Evolutionary conservation across 2,888 invertebrate species (phyloP).

Genomic region (Mycogona germanica): DNA sequence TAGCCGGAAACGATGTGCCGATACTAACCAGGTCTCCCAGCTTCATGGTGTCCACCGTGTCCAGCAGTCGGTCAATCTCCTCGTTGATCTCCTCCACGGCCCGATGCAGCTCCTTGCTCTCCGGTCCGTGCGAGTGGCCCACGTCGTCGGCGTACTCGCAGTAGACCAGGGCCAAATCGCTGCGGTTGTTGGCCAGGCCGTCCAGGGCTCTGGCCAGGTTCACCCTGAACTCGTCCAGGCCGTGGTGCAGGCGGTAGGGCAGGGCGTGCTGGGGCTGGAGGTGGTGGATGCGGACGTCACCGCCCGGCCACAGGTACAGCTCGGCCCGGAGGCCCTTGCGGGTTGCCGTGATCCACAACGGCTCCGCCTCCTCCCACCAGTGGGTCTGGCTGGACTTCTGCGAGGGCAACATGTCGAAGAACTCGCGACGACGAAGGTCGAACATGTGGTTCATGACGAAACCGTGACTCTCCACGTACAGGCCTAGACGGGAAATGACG

Average conservation of each 20-base stretch:
- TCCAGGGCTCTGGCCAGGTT: slow-evolving; percentile 8
- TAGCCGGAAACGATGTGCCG: too few species aligned
- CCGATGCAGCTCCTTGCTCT: slow-evolving; percentile 27
- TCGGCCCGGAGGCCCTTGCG: slow-evolving; percentile 18
- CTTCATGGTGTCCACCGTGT: slow-evolving; percentile 27
- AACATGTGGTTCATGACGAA: slow-evolving; percentile 18
- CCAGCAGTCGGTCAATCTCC: slow-evolving; percentile 27
- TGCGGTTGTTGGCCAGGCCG: slow-evolving; percentile 5
- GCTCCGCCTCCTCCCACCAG: slow-evolving; percentile 33
- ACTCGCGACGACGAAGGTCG: slow-evolving; percentile 6
- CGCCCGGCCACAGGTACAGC: slow-evolving; percentile 24
- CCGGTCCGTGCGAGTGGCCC: slow-evolving; percentile 32
- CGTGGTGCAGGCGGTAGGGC: slow-evolving; percentile 15
- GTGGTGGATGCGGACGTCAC: slow-evolving; percentile 22
- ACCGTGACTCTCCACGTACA: slow-evolving; percentile 18
- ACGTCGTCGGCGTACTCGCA: slow-evolving; percentile 29
- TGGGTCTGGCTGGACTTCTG: slow-evolving; percentile 18
- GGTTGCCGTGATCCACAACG: slow-evolving; percentile 30
- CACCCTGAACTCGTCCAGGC: neutral
- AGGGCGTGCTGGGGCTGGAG: slow-evolving; percentile 22
- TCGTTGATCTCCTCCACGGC: slow-evolving; percentile 30
- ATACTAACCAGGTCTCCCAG: slow-evolving; percentile 6
- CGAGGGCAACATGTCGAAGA: slow-evolving; percentile 14
- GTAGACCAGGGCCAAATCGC: slow-evolving; percentile 24
- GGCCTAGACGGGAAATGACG: slow-evolving; percentile 10